Percentiles rank a stretch among this genome's conserved stretches.
Conservation (phyloP, 1,140 invertebrate genomes). For the Plutomurus gul region DNA sequence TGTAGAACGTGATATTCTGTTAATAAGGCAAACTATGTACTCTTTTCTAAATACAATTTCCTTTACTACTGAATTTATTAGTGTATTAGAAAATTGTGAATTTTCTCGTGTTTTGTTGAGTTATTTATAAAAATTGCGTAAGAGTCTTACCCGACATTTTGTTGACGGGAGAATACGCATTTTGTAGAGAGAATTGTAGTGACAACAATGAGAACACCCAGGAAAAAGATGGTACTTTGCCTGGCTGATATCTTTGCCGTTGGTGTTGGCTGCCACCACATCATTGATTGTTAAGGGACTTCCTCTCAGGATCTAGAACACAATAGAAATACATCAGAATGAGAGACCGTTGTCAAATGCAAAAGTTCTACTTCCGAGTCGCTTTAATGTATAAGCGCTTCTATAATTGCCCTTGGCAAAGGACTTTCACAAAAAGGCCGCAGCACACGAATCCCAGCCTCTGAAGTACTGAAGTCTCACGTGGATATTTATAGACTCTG, state of each 20-base stretch:
- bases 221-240: constrained; percentile 23
- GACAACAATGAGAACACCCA: constrained; percentile 33
- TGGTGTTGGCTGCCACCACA: neutral
- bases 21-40: too few relatives aligned
- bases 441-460: neutral
- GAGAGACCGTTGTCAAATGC: neutral
- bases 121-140: neutral
- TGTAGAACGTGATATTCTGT: too few relatives aligned
- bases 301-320: constrained; percentile 41
- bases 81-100: too few relatives aligned
- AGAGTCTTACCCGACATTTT: neutral
- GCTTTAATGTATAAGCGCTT: neutral
- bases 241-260: neutral
- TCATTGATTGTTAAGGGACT: constrained; percentile 10
- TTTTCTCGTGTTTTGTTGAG: too few relatives aligned
- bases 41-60: too few relatives aligned
- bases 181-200: constrained; percentile 32
- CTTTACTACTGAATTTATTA: too few relatives aligned
- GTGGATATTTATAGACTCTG: too few relatives aligned
- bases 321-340: neutral
- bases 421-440: neutral
- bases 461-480: too few relatives aligned
- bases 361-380: too few relatives aligned
- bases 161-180: constrained; percentile 24
- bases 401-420: neutral